Conservation (phyloP, 2,797 vertebrate species). For the Anguilla megastoma region DNA sequence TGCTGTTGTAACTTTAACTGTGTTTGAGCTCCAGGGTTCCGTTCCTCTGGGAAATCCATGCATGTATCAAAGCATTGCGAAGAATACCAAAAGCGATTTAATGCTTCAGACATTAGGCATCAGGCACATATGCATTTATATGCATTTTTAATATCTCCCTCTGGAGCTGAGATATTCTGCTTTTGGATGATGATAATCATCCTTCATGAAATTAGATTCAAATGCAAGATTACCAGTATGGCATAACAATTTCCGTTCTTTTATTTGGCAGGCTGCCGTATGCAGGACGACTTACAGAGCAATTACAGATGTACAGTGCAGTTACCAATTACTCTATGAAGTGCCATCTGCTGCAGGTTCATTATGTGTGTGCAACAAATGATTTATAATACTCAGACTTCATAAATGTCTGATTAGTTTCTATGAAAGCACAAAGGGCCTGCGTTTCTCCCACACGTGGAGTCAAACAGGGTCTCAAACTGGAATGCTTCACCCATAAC, state of each 20-base stretch:
- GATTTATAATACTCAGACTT: not conserved
- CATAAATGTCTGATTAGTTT: constrained; percentile 11
- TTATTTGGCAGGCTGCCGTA: not conserved
- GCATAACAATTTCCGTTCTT: not conserved
- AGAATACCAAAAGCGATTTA: not conserved
- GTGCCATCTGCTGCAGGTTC: not conserved
- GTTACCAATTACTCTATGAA: not conserved
- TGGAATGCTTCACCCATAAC: not conserved
- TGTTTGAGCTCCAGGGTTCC: not conserved
- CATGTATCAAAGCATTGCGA: not conserved
- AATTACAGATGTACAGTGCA: not conserved
- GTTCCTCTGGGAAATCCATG: not conserved
- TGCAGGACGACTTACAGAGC: not conserved
- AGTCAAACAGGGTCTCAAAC: not conserved
- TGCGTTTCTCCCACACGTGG: not conserved
- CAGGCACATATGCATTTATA: not conserved
- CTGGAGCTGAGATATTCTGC: not conserved
- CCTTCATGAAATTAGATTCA: not conserved
- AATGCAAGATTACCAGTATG: not conserved
- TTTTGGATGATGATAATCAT: not conserved
- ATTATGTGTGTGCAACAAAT: not conserved
- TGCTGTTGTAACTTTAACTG: not conserved
- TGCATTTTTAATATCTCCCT: not conserved
- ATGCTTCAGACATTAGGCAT: not conserved
- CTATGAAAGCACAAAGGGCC: not conserved